A percentile compares a stretch with the other conserved stretches of the same genome.
phyloP scores from a whole-genome alignment of 2,888 invertebrate species.

The Drosophila neotestacea region DNA sequence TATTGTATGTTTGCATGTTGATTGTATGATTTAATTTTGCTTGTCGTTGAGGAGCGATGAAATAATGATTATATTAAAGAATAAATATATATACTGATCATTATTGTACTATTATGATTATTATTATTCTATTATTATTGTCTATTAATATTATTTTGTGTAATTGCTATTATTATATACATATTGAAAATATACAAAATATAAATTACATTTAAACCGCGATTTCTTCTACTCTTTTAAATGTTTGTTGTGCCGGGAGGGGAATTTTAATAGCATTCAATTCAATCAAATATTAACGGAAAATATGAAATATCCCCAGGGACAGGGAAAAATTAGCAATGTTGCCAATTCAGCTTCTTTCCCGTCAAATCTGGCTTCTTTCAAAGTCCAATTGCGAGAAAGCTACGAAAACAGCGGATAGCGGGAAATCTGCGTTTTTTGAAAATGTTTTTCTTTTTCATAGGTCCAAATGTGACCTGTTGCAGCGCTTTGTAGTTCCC shows the following conservation, averaged over 20 bases:
- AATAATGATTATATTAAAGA: slow-evolving; percentile 44
- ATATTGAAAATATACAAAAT: slow-evolving; percentile 70
- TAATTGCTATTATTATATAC: slow-evolving; percentile 73
- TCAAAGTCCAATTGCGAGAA: no score
- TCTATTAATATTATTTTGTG: slow-evolving; percentile 75
- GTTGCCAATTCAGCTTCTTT: no score
- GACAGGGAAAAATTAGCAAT: no score
- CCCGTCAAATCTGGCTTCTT: no score
- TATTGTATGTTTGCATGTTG: slow-evolving; percentile 59
- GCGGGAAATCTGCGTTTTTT: no score
- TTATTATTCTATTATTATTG: slow-evolving; percentile 67
- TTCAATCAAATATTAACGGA: no score
- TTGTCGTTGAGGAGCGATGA: slow-evolving; percentile 35
- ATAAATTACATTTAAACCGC: slow-evolving; percentile 56
- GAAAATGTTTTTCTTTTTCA: no score
- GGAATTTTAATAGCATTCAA: no score
- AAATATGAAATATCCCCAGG: no score
- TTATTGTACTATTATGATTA: slow-evolving; percentile 68
- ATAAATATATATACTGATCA: slow-evolving; percentile 57
- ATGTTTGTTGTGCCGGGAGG: not conserved
- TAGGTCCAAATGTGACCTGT: no score
- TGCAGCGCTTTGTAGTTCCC: no score
- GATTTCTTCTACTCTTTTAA: not conserved
- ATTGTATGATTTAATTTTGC: slow-evolving; percentile 42
- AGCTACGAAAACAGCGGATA: no score